These are phyloP conservation scores for Erythrolamprus reginae DNA, from an alignment of 2,113 vertebrate species.

Conservation along the genomic window DNA sequence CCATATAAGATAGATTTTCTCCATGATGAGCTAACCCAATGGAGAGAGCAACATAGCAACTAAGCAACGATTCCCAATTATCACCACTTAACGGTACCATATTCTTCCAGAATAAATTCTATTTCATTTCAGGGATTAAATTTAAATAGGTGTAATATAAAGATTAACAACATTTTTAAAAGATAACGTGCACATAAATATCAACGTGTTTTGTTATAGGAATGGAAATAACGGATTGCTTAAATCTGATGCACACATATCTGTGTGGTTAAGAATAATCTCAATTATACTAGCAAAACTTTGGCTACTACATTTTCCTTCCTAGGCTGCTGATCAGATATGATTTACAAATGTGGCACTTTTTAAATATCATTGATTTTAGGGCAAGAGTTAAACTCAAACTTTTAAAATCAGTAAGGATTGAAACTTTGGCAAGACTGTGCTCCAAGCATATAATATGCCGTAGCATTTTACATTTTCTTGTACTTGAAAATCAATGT, in stretches of 20 bases:
- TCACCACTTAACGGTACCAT: not conserved
- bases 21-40: not conserved
- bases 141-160: not conserved
- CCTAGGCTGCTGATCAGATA: not conserved
- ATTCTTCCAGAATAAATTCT: not conserved
- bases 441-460: not conserved
- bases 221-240: not conserved
- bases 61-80: constrained; percentile 3
- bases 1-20: not conserved
- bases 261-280: not conserved
- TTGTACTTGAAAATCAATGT: not conserved
- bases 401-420: not conserved
- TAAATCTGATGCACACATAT: not conserved
- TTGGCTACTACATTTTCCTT: not conserved
- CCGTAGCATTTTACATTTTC: constrained; percentile 8
- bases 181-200: not conserved
- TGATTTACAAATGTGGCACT: not conserved
- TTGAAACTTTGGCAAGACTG: not conserved
- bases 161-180: not conserved
- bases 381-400: not conserved
- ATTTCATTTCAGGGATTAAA: constrained; percentile 21
- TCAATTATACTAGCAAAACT: not conserved
- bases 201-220: not conserved
- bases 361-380: not conserved
- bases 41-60: constrained; percentile 16